Percentiles rank a stretch among this genome's conserved stretches.
These are phyloP conservation scores for Coleophora flavipennella DNA, from an alignment of 2,888 invertebrate species.

Conservation along the genomic window DNA sequence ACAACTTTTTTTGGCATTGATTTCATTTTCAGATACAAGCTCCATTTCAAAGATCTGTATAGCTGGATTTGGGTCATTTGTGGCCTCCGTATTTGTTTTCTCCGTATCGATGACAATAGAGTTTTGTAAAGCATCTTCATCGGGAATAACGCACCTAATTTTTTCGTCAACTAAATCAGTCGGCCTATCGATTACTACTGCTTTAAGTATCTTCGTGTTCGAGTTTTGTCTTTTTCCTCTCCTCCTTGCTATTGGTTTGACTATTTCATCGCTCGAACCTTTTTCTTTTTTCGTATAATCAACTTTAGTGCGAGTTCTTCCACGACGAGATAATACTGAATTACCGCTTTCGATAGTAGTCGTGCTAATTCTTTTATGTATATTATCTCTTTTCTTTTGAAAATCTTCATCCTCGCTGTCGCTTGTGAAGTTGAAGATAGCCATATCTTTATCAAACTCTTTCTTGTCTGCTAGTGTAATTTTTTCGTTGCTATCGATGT, in stretches of 20 bases:
- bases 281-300: constrained; percentile 21
- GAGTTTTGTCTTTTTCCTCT: constrained; percentile 15
- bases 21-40: constrained; percentile 20
- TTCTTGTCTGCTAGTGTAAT: constrained; percentile 29
- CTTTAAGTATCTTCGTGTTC: constrained; percentile 4
- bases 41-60: constrained; percentile 32
- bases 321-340: constrained; percentile 19
- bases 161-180: constrained; percentile 37
- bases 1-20: constrained; percentile 6
- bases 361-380: constrained; percentile 24
- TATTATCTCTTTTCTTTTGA: constrained; percentile 26
- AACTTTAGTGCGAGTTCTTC: constrained; percentile 14
- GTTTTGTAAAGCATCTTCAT: constrained; percentile 29
- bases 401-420: constrained; percentile 56
- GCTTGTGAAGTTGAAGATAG: constrained; percentile 42
- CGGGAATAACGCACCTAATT: constrained; percentile 32
- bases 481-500: constrained; percentile 27
- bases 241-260: constrained; percentile 14
- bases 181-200: constrained; percentile 7
- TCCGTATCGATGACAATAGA: constrained; percentile 34
- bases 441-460: constrained; percentile 18
- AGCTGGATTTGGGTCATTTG: constrained; percentile 18
- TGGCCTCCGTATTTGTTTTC: constrained; percentile 8
- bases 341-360: constrained; percentile 23
- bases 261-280: constrained; percentile 20